Percentiles rank a stretch among this genome's conserved stretches.
Evolutionary conservation across 2,113 vertebrate species (phyloP).

Genomic region (Oceanodroma tethys): DNA sequence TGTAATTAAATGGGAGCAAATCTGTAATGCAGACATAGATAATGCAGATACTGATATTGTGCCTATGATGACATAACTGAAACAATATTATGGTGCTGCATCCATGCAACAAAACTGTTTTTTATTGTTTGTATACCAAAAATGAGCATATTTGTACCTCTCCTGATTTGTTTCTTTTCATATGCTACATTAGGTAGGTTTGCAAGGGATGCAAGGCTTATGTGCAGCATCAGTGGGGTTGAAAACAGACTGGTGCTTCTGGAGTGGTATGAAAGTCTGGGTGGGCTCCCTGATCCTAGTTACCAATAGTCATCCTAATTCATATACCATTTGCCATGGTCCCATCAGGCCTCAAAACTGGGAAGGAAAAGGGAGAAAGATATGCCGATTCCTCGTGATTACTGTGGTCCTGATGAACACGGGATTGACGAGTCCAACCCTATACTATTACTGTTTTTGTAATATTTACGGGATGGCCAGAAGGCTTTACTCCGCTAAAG

Average conservation of each 20-base stretch:
- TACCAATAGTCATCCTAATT: background rate
- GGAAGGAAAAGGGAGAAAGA: background rate
- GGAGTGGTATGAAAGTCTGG: background rate
- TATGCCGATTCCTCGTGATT: rapidly evolving
- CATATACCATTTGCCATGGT: rapidly evolving
- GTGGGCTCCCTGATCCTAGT: background rate
- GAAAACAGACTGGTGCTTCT: background rate
- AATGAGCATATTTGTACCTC: background rate
- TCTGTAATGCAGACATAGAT: background rate
- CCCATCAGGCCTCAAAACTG: background rate
- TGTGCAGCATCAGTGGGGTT: background rate
- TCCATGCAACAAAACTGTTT: background rate
- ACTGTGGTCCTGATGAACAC: background rate
- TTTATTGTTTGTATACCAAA: background rate
- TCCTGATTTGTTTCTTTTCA: background rate
- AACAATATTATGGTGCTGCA: background rate
- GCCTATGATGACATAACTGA: background rate
- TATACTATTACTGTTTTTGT: background rate
- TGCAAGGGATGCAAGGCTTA: background rate
- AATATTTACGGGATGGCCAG: background rate
- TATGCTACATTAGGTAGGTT: background rate
- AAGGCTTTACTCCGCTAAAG: background rate
- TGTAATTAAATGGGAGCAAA: background rate
- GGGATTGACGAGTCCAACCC: background rate
- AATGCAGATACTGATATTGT: background rate